Percentiles rank a stretch among this genome's conserved stretches.
These are phyloP conservation scores for Pristionchus pacificus DNA, from an alignment of 1,140 invertebrate species.

Conservation along the genomic window DNA sequence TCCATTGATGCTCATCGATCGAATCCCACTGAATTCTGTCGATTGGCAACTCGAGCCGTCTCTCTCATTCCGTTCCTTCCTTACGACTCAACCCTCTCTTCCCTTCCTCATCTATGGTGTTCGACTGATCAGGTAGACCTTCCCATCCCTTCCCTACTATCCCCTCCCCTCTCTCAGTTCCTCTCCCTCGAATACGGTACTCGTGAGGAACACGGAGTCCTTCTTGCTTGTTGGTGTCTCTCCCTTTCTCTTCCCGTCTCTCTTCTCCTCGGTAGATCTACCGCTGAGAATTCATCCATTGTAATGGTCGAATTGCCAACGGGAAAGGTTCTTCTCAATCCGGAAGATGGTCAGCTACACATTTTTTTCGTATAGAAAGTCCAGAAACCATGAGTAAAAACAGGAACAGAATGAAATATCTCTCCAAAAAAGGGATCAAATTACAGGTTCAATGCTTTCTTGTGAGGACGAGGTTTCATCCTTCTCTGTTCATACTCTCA, in stretches of 20 bases:
- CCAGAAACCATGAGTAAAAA: too few relatives aligned
- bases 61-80: neutral
- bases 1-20: neutral
- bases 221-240: neutral
- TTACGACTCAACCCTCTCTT: neutral
- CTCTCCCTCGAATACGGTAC: slow-evolving; percentile 5
- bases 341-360: slow-evolving; percentile 13
- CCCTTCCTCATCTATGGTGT: neutral
- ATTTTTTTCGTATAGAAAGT: too few relatives aligned
- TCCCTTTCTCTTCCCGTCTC: neutral
- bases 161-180: slow-evolving; percentile 5
- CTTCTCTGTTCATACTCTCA: neutral
- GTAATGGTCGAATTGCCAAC: slow-evolving; percentile 6
- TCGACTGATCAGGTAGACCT: neutral
- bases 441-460: neutral
- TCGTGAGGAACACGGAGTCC: neutral
- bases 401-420: too few relatives aligned
- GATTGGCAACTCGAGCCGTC: neutral
- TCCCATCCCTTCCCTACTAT: too few relatives aligned
- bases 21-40: neutral
- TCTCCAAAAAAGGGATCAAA: neutral
- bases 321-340: slow-evolving; percentile 10
- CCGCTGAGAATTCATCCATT: neutral
- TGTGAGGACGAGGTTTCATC: neutral
- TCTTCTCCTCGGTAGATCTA: neutral